Evolutionary conservation across 1,140 invertebrate species (phyloP), one percentile per base, ranked within the genome.

Genomic region (Lepidostoma basale): DNA sequence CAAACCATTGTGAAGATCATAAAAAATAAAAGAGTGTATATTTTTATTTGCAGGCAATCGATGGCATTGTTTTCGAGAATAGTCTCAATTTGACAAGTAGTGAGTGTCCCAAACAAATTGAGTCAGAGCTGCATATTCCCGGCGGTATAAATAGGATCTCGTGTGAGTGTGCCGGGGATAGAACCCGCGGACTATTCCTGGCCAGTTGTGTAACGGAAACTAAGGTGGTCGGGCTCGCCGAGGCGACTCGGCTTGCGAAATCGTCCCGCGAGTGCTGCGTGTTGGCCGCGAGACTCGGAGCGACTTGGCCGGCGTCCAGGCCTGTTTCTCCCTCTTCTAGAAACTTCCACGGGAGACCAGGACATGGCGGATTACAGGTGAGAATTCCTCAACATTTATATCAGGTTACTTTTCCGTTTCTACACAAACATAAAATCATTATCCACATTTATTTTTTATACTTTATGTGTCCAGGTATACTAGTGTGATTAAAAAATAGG

Each of bases 281-380:
- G 6, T 54, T 28, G 49, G 23, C 25, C 20, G n/a, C n/a, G 49
- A 54, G 49, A 54, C 25, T 54, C 25, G 30, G 49, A 3, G 25
- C 14, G 9, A 28, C 26, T 28, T 54, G 49, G 49, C 49, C 16
- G n/a, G 4, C 12, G 0, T 30, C 25, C 49, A 54, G 49, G 12
- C 18, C 8, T 22, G 20, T n/a, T 25, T 49, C 45, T 52, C 47
- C 47, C n/a, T 18, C 49, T 30, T 28, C 49, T 12, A 54, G 49
- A 54, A 54, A 30, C 23, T 54, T 30, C 49, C 26, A 28, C 23
- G n/a, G 49, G 49, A 54, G 26, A 36, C 2, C n/a, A 36, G 1
- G 33, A 54, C 26, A 54, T 54, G 49, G 49, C 49, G 14, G 49
- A 54, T 14, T 54, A 54, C 49, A 54, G 49, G 49, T 54, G 49